Evolutionary conservation across 2,113 vertebrate species (phyloP), one percentile per base, ranked within the genome.

Genomic region (Orycteropus afer): DNA sequence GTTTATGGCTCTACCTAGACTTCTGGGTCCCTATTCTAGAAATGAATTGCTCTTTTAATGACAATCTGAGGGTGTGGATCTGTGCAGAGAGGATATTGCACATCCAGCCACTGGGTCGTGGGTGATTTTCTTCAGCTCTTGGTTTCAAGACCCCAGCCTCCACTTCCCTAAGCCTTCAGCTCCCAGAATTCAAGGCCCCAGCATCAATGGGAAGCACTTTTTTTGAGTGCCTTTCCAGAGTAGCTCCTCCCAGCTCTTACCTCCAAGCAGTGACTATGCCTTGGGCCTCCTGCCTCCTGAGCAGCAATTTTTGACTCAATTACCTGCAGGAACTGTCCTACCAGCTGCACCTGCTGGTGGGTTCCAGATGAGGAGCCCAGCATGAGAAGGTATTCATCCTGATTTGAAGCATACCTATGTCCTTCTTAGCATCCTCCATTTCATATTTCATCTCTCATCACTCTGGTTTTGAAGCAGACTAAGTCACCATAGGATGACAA

Each of bases 201-300:
- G 57, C 27, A 65, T 53, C 22, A 0, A 5, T 22, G 9, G 1
- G 0, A 29, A 34, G 27, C 20, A 1, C 51, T 20, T 47, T 53
- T 14, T 69, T 25, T 18, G 14, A 49, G n/a, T 15, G 83, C 15
- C 6, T 47, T 45, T 27, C 23, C 67, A 34, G 20, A 3, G n/a
- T 3, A 37, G 20, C 12, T 40, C 22, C 27, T 13, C 10, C 29
- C 42, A 37, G 65, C 5, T 18, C 22, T 74, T 12, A 7, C 55
- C 49, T 92, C 79, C 42, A 42, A 12, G 10, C 40, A n/a, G 1
- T 1, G 9, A 0, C 1, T 7, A 4, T 0, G 13, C 1, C 7
- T 20, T 65, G 47, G 27, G 14, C 3, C n/a, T 74, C 67, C 42
- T 2, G 1, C 32, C 18, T 83, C 57, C 15, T 13, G 9, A 0